Base-by-base conservation (phyloP, 1,140 invertebrate genomes). In the Drosophila ogumai region DNA sequence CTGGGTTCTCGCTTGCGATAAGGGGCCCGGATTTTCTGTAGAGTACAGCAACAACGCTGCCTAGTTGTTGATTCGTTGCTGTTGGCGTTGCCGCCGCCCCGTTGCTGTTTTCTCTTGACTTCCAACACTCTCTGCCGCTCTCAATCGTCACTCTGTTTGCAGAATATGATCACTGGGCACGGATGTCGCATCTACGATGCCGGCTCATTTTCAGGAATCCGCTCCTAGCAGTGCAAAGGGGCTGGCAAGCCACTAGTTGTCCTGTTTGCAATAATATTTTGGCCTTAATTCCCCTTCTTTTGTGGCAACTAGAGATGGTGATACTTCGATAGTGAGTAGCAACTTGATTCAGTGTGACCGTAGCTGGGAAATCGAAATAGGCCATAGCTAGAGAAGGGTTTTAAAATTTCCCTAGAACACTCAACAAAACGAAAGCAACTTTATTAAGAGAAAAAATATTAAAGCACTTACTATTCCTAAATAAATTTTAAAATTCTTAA, bases 21-120 rank as follows among this genome's bases (percentile, higher is more conserved):
- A 17, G 31, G 25, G 52, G 52, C 52, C 38, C 15, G 55, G 19
- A 41, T 41, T 65, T 46, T 55, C 25, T 28, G 59, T 46, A 63
- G 49, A 57, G 31, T 40, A 28, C 43, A 55, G 28, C 28, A 49
- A 32, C 49, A 32, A 50, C 9, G 19, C 34, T 55, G 19, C 41
- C 52, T 12, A 36, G 47, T 61, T 79, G 60, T 81, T 79, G 81
- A 50, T 79, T 68, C 68, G 61, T 79, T 75, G 38, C 65, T 74
- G 59, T 69, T 75, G 60, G 60, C 80, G 56, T 76, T 38, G 68
- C 58, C 65, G 79, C 82, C 82, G 75, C 75, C 82, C 82, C 69
- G 79, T 82, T 72, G 67, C 54, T 85, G 68, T 82, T 74, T 63
- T 78, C 40, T 31, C 40, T 71, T 43, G 6, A 40, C 31, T 59